Percentiles rank a stretch among this genome's conserved stretches.
These are phyloP conservation scores for Cynopterus sphinx DNA, from an alignment of 2,797 vertebrate genomes.

Conservation along the genomic window DNA sequence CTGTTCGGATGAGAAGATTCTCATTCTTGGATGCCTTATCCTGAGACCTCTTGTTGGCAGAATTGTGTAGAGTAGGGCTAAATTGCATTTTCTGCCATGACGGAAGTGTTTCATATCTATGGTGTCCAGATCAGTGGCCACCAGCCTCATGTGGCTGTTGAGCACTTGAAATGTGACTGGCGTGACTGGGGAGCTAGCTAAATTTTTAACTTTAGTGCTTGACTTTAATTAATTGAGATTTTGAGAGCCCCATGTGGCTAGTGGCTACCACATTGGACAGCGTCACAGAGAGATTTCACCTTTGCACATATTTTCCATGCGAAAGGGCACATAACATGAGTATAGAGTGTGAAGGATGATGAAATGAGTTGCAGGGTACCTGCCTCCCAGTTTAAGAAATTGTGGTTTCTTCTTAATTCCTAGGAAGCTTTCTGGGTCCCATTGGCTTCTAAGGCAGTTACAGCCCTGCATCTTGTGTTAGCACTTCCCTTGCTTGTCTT, in stretches of 20 bases:
- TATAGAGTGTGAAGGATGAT: neutral
- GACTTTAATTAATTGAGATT: neutral
- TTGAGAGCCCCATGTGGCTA: neutral
- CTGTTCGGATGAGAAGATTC: neutral
- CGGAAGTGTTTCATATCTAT: neutral
- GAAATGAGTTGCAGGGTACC: too few species aligned
- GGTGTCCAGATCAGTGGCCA: neutral
- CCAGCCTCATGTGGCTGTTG: neutral
- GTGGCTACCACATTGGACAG: neutral
- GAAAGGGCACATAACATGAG: too few species aligned
- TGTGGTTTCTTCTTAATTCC: neutral
- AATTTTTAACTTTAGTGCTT: neutral
- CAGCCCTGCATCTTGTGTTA: neutral
- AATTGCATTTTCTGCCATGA: neutral
- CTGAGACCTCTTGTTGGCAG: neutral
- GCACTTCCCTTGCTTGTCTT: neutral
- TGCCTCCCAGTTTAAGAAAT: neutral
- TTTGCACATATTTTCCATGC: accelerated
- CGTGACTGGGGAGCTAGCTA: neutral
- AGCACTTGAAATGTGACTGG: neutral
- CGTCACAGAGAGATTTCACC: neutral
- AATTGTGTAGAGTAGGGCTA: accelerated
- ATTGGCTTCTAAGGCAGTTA: neutral
- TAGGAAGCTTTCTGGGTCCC: neutral
- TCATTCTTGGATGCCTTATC: accelerated